Conservation (phyloP, 2,888 invertebrate species). For the Drosophila vallismaia region DNA sequence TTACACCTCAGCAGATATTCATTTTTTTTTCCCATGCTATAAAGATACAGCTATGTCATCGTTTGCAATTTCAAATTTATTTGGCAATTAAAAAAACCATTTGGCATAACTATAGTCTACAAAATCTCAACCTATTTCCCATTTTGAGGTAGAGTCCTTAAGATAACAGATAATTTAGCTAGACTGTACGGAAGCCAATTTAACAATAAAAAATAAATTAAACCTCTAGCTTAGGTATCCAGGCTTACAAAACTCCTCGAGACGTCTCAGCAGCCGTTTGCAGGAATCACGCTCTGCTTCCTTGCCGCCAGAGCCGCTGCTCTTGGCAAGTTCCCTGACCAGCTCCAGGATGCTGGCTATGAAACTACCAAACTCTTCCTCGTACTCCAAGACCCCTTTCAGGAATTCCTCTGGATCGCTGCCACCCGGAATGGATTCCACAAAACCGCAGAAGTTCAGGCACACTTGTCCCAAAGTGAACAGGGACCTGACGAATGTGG, state of each 20-base stretch:
- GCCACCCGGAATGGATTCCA: conserved; percentile 15
- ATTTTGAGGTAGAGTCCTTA: neutral
- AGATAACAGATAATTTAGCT: neutral
- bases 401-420: conserved; percentile 7
- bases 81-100: neutral
- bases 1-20: neutral
- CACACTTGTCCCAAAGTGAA: conserved; percentile 59
- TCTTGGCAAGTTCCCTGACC: conserved; percentile 41
- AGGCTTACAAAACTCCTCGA: conserved; percentile 17
- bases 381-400: conserved; percentile 34
- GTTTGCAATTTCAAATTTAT: neutral
- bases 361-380: conserved; percentile 52
- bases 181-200: neutral
- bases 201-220: neutral
- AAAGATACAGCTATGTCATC: neutral
- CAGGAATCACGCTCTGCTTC: conserved; percentile 36
- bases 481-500: conserved; percentile 49
- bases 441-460: conserved; percentile 50
- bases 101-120: neutral
- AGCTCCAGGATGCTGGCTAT: conserved; percentile 43
- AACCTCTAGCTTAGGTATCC: neutral
- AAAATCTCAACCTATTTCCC: neutral
- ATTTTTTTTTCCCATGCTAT: neutral
- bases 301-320: conserved; percentile 1
- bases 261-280: conserved; percentile 48